Percentiles rank a stretch among this genome's conserved stretches.
These are phyloP conservation scores for Tychaedon coryphoeus DNA, from an alignment of 2,113 vertebrate genomes.

Conservation along the genomic window DNA sequence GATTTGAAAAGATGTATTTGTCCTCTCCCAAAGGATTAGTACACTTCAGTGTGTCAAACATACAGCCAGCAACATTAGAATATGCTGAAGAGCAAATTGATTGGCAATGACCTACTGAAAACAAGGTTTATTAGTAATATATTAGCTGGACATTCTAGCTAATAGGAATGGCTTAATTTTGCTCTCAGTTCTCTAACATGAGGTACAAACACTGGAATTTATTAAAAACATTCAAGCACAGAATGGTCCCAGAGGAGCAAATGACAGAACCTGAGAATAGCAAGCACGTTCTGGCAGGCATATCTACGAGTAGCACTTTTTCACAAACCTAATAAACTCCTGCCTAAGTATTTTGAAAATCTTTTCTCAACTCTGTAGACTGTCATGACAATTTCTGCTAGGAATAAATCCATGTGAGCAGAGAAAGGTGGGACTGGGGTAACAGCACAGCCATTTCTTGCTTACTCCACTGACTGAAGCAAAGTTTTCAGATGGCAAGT, in stretches of 20 bases:
- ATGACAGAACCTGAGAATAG: neutral
- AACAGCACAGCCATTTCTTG: neutral
- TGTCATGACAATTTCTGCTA: neutral
- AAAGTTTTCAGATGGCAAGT: neutral
- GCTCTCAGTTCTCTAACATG: neutral
- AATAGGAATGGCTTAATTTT: neutral
- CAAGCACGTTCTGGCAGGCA: neutral
- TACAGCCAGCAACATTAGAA: neutral
- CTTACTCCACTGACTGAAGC: neutral
- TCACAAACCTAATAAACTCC: neutral
- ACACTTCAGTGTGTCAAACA: neutral
- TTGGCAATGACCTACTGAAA: neutral
- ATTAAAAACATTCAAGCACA: neutral
- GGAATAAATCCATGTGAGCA: neutral
- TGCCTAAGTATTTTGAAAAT: neutral
- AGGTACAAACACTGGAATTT: neutral
- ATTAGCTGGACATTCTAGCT: neutral
- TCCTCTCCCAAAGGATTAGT: neutral
- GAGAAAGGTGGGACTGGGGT: neutral
- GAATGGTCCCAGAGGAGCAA: neutral
- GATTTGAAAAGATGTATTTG: rapidly evolving
- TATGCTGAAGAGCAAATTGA: neutral
- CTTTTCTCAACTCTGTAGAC: neutral
- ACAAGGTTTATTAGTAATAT: neutral
- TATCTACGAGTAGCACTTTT: neutral